These are phyloP conservation scores for Betta splendens DNA, from an alignment of 2,797 vertebrate genomes.

Conservation along the genomic window DNA sequence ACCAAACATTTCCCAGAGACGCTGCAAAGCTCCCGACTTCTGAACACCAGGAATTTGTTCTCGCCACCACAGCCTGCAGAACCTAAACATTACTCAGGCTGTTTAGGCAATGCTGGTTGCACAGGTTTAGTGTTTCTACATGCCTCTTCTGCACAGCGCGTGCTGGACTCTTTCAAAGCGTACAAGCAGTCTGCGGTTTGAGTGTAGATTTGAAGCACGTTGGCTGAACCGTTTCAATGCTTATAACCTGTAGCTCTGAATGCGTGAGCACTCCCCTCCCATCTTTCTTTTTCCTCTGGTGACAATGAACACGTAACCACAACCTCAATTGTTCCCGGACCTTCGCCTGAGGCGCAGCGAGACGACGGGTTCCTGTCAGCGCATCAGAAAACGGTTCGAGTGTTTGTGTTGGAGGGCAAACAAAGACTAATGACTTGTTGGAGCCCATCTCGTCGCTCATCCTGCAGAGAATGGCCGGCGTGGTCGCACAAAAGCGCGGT, in stretches of 20 bases:
- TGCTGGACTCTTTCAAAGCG: not conserved
- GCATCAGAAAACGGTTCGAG: not conserved
- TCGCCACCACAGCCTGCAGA: too few relatives aligned
- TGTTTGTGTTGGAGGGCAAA: not conserved
- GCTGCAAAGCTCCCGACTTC: not conserved
- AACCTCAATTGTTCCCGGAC: not conserved
- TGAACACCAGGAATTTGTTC: not conserved
- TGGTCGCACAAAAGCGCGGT: not conserved
- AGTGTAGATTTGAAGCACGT: too few relatives aligned
- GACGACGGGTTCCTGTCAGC: not conserved
- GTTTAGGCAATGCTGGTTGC: conserved; percentile 3
- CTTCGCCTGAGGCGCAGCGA: not conserved
- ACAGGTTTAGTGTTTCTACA: conserved; percentile 17
- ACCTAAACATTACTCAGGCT: conserved; percentile 10
- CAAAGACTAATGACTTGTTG: not conserved
- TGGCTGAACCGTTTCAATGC: too few relatives aligned
- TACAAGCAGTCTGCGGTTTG: too few relatives aligned
- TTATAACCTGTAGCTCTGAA: too few relatives aligned
- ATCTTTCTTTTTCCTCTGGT: not conserved
- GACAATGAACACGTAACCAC: not conserved
- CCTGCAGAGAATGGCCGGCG: not conserved
- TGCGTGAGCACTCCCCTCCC: too few relatives aligned
- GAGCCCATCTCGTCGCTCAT: not conserved
- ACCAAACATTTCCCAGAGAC: conserved; percentile 2
- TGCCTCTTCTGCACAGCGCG: conserved; percentile 3